These are phyloP conservation scores for Vulpes ferrilata DNA, from an alignment of 2,113 vertebrate genomes.

Conservation along the genomic window DNA sequence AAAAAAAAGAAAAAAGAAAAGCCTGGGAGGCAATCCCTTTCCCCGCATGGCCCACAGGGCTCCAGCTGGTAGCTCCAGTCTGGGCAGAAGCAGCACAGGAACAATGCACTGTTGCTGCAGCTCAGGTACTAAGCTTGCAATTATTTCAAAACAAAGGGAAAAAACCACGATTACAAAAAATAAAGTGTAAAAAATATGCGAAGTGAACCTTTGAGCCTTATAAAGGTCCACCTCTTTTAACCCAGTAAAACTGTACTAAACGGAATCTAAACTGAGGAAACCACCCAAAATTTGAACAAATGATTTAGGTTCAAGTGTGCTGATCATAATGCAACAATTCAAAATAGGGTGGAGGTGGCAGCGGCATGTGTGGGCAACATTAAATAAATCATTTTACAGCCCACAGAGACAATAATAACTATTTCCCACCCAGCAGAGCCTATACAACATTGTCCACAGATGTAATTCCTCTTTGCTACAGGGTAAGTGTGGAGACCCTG, in stretches of 20 bases:
- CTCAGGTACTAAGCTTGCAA: not conserved
- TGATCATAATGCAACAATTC: accelerated
- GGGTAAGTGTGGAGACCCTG: accelerated
- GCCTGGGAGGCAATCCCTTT: accelerated
- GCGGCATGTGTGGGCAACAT: accelerated
- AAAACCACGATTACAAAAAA: not conserved
- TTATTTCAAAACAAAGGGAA: not conserved
- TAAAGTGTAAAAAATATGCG: accelerated
- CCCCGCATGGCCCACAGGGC: accelerated
- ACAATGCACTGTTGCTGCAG: not conserved
- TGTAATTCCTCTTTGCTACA: accelerated
- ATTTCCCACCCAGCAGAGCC: not conserved
- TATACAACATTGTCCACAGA: accelerated
- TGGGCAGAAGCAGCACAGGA: too few species aligned
- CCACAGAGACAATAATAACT: accelerated
- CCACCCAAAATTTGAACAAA: accelerated
- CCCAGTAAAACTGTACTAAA: too few species aligned
- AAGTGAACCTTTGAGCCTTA: not conserved
- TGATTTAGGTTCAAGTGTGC: not conserved
- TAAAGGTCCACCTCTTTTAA: too few species aligned
- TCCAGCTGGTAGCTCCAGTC: not conserved
- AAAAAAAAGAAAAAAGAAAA: not conserved
- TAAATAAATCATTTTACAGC: accelerated
- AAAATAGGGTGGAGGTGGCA: accelerated
- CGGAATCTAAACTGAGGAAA: not conserved